Conservation (phyloP, 1,140 invertebrate genomes). For the Cydia pomonella region DNA sequence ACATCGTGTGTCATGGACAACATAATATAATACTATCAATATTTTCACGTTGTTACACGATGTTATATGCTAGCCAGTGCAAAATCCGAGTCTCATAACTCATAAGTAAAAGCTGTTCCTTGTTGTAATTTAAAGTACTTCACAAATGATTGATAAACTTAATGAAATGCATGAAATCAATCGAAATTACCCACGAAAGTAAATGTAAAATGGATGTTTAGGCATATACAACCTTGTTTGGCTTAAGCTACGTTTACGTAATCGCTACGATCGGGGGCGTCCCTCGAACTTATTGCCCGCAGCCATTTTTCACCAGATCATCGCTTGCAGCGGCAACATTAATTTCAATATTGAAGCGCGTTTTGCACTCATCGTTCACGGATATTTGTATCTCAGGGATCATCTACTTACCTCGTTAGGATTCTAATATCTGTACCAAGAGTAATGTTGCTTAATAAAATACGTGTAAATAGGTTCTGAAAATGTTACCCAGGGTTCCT, state of each 20-base stretch:
- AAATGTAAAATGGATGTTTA: background rate
- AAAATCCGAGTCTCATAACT: too few relatives aligned
- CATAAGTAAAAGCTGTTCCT: too few relatives aligned
- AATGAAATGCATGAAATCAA: too few relatives aligned
- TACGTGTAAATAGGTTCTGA: background rate
- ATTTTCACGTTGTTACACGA: too few relatives aligned
- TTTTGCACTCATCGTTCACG: background rate
- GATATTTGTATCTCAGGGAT: background rate
- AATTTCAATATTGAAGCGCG: slow-evolving; percentile 25
- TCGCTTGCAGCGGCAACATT: slow-evolving; percentile 20
- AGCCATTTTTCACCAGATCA: slow-evolving; percentile 27
- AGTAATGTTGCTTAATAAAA: background rate
- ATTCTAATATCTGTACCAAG: background rate
- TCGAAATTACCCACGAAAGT: background rate
- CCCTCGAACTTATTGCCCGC: background rate
- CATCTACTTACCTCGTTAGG: background rate
- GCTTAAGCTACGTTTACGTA: background rate
- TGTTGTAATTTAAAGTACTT: too few relatives aligned
- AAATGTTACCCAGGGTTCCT: too few relatives aligned
- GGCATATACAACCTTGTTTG: background rate
- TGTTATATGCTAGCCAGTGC: too few relatives aligned
- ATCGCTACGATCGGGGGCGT: background rate
- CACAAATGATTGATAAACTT: too few relatives aligned
- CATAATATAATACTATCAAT: too few relatives aligned
- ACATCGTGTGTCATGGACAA: too few relatives aligned